Conservation (phyloP, 2,888 invertebrate genomes). For the Dusona sp. region DNA sequence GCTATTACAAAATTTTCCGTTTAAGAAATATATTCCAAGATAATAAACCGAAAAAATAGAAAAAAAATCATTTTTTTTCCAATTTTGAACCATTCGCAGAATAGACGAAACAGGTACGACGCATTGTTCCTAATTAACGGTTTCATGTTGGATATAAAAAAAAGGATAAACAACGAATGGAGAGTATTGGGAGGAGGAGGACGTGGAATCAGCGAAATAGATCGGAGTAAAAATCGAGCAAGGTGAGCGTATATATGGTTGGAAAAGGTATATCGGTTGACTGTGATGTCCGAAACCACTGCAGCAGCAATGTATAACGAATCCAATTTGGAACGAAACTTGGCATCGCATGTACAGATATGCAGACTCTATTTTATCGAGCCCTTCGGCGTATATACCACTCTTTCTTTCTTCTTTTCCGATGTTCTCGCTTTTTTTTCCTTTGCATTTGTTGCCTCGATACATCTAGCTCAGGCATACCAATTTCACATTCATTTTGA, state of each 20-base stretch:
- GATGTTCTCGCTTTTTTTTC: neutral
- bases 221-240: slow-evolving; percentile 26
- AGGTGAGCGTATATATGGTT: neutral
- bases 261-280: neutral
- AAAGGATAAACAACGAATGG: neutral
- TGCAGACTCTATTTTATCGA: slow-evolving; percentile 31
- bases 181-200: neutral
- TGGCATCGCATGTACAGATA: slow-evolving; percentile 28
- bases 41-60: neutral
- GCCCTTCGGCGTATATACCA: slow-evolving; percentile 31
- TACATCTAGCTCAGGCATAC: slow-evolving; percentile 13
- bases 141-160: slow-evolving; percentile 8
- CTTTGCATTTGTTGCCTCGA: slow-evolving; percentile 5
- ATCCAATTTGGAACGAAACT: slow-evolving; percentile 59
- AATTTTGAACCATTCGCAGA: neutral
- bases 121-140: neutral
- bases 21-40: neutral
- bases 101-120: neutral
- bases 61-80: neutral
- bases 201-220: neutral
- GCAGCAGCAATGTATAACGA: slow-evolving; percentile 56
- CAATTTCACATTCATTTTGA: slow-evolving; percentile 50
- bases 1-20: neutral
- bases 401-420: slow-evolving; percentile 36
- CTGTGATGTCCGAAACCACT: slow-evolving; percentile 21